These are phyloP conservation scores for Lamproptera curius DNA, from an alignment of 2,888 invertebrate genomes.

Conservation along the genomic window DNA sequence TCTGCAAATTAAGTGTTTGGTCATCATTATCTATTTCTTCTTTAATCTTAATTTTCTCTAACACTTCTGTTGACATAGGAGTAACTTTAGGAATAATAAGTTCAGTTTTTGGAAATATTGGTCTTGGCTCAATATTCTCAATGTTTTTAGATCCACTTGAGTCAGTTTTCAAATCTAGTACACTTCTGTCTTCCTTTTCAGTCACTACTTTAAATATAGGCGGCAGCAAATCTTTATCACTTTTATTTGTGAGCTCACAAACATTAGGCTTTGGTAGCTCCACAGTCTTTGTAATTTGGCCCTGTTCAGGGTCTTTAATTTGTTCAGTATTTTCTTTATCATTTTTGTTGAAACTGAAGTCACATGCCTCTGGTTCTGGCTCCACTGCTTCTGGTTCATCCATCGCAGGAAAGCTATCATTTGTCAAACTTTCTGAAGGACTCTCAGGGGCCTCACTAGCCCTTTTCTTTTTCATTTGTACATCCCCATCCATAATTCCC, in stretches of 20 bases:
- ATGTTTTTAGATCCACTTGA: conserved; percentile 41
- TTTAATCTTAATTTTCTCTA: conserved; percentile 73
- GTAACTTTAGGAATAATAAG: conserved; percentile 80
- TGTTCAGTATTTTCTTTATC: conserved; percentile 61
- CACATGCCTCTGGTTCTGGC: conserved; percentile 67
- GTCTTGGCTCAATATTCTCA: conserved; percentile 52
- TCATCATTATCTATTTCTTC: conserved; percentile 73
- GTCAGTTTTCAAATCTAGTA: conserved; percentile 66
- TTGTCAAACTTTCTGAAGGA: conserved; percentile 90
- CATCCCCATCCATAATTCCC: conserved; percentile 79
- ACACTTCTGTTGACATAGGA: conserved; percentile 69
- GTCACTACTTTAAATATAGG: conserved; percentile 47
- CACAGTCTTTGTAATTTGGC: conserved; percentile 47
- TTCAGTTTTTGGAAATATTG: conserved; percentile 77
- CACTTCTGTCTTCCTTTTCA: conserved; percentile 62
- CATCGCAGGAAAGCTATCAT: conserved; percentile 90
- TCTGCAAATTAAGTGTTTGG: conserved; percentile 57
- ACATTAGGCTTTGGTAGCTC: conserved; percentile 56
- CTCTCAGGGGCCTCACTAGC: conserved; percentile 81
- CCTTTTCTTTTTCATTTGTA: conserved; percentile 77
- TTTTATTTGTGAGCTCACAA: conserved; percentile 53
- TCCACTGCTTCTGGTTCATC: conserved; percentile 81
- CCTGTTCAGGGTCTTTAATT: conserved; percentile 56
- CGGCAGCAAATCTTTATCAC: conserved; percentile 58
- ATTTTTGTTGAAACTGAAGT: conserved; percentile 69